Conservation (phyloP, 2,888 invertebrate species). For the Neria commutata region DNA sequence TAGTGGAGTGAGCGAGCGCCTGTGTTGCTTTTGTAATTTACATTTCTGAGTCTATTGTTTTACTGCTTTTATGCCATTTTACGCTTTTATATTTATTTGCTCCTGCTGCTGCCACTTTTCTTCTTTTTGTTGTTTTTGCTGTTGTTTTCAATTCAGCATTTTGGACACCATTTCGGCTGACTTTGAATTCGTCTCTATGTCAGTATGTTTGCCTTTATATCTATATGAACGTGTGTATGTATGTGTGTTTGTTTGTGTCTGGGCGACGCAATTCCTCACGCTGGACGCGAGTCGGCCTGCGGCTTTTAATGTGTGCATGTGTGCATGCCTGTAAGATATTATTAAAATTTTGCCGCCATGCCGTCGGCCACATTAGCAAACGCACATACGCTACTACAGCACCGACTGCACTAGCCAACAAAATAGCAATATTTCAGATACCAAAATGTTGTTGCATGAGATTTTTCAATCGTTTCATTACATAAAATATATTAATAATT, state of each 20-base stretch:
- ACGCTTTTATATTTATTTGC: not conserved
- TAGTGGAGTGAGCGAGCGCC: not conserved
- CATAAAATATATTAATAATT: too few relatives aligned
- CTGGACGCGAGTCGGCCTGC: not conserved
- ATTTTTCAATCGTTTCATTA: too few relatives aligned
- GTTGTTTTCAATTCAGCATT: not conserved
- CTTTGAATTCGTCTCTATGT: not conserved
- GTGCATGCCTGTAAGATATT: conserved; percentile 16
- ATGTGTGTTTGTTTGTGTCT: too few relatives aligned
- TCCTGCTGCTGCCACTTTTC: too few relatives aligned
- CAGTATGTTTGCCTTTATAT: not conserved
- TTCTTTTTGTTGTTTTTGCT: not conserved
- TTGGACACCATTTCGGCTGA: not conserved
- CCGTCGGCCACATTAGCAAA: conserved; percentile 9
- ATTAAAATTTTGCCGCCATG: conserved; percentile 20
- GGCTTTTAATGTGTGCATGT: conserved; percentile 4
- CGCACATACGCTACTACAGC: too few relatives aligned
- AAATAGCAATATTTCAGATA: too few relatives aligned
- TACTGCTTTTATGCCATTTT: not conserved
- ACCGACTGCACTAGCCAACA: too few relatives aligned
- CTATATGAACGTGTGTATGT: not conserved
- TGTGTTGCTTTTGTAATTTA: conserved; percentile 8
- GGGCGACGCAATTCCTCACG: too few relatives aligned
- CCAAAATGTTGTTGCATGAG: too few relatives aligned
- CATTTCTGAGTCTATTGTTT: conserved; percentile 4